A percentile compares a stretch with the other conserved stretches of the same genome.
Evolutionary conservation across 2,797 vertebrate species (phyloP).

Genomic region (Vipera ursinii): DNA sequence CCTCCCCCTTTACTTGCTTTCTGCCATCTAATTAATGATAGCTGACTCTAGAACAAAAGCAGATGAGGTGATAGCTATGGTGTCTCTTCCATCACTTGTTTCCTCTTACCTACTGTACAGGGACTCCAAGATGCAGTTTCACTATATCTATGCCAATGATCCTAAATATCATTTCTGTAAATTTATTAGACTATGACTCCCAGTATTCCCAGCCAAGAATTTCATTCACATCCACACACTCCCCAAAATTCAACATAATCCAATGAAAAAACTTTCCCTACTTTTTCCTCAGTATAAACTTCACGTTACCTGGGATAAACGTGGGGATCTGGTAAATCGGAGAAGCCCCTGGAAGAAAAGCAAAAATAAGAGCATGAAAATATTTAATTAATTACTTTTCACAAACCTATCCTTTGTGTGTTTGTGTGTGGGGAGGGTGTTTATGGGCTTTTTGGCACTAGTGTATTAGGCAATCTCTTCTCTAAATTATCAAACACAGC

Average conservation of each 20-base stretch:
- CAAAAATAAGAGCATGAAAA: slow-evolving; percentile 2
- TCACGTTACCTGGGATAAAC: slow-evolving; percentile 75
- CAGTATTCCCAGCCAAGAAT: background rate
- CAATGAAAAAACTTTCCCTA: background rate
- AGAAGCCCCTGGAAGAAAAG: slow-evolving; percentile 74
- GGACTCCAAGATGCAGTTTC: background rate
- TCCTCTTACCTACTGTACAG: background rate
- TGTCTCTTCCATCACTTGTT: background rate
- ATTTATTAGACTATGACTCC: background rate
- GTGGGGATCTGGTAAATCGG: slow-evolving; percentile 77
- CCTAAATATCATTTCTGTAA: background rate
- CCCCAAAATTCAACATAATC: background rate
- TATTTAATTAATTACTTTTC: background rate
- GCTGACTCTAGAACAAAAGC: background rate
- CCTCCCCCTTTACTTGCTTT: background rate
- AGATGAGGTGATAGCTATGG: background rate
- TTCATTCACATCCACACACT: background rate
- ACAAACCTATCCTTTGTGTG: background rate
- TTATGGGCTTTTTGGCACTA: background rate
- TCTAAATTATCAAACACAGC: background rate
- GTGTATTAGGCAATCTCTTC: background rate
- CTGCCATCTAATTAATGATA: background rate
- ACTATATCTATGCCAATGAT: background rate
- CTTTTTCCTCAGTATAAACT: slow-evolving; percentile 10
- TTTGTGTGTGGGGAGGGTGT: background rate